A percentile compares a stretch with the other conserved stretches of the same genome.
Evolutionary conservation across 2,888 invertebrate genomes (phyloP).

Genomic region (Agrypnus murinus): DNA sequence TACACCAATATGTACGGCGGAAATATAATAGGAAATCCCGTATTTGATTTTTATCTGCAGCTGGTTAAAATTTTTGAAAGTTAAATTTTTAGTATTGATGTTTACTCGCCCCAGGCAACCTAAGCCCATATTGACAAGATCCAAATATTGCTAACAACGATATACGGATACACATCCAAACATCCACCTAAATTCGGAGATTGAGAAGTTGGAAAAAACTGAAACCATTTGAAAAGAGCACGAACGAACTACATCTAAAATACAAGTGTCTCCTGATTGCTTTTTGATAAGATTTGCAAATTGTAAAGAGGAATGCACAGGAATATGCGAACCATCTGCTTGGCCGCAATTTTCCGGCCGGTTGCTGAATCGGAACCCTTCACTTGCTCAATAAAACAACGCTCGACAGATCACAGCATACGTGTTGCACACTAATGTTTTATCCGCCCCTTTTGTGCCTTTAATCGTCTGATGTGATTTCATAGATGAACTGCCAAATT

Average conservation of each 20-base stretch:
- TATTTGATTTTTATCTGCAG: not conserved
- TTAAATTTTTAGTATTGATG: conserved; percentile 26
- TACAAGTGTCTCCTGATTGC: conserved; percentile 27
- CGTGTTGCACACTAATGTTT: conserved; percentile 58
- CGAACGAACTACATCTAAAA: conserved; percentile 26
- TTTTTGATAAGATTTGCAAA: conserved; percentile 33
- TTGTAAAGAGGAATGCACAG: conserved; percentile 42
- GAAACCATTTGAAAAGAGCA: not conserved
- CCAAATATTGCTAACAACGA: conserved; percentile 26
- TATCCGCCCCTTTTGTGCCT: conserved; percentile 61
- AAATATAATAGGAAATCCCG: no score
- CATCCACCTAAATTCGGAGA: not conserved
- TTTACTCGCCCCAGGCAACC: conserved; percentile 33
- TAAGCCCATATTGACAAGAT: conserved; percentile 32
- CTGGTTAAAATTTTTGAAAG: conserved; percentile 8
- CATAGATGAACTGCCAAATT: conserved; percentile 68
- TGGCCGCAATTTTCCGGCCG: conserved; percentile 67
- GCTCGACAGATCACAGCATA: conserved; percentile 68
- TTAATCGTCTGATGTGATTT: conserved; percentile 70
- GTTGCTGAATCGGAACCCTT: conserved; percentile 63
- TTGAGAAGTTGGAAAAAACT: not conserved
- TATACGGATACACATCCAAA: not conserved
- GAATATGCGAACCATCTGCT: conserved; percentile 59
- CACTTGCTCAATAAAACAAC: conserved; percentile 64
- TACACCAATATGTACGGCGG: no score